These are phyloP conservation scores for Momotus momota DNA, from an alignment of 2,797 vertebrate species.

Conservation along the genomic window DNA sequence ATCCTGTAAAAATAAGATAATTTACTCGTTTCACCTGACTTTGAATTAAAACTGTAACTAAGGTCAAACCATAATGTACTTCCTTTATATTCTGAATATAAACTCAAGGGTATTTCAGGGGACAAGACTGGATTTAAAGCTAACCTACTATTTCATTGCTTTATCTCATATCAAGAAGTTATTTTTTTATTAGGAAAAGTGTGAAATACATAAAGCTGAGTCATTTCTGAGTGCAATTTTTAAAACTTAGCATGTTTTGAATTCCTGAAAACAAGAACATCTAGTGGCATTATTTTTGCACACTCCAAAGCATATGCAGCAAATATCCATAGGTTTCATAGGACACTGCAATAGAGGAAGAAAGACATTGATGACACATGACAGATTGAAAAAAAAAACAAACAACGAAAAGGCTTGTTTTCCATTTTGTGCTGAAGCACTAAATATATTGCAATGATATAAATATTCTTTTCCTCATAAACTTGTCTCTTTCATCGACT, in stretches of 20 bases:
- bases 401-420: neutral
- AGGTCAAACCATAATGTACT: neutral
- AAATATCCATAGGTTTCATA: neutral
- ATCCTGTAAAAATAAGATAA: neutral
- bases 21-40: neutral
- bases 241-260: neutral
- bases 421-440: neutral
- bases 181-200: neutral
- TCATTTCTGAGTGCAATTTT: neutral
- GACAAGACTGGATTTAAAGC: neutral
- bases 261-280: neutral
- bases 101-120: neutral
- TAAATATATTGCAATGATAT: neutral
- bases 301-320: neutral
- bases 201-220: neutral
- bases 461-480: neutral
- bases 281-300: neutral
- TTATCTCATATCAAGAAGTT: neutral
- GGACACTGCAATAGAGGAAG: neutral
- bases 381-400: neutral
- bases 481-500: neutral
- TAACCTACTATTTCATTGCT: neutral
- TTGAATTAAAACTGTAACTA: neutral
- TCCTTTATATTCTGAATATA: neutral
- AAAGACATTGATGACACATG: fast-evolving